These are phyloP conservation scores for Microcebus murinus DNA, from an alignment of 2,113 vertebrate genomes.

Conservation along the genomic window DNA sequence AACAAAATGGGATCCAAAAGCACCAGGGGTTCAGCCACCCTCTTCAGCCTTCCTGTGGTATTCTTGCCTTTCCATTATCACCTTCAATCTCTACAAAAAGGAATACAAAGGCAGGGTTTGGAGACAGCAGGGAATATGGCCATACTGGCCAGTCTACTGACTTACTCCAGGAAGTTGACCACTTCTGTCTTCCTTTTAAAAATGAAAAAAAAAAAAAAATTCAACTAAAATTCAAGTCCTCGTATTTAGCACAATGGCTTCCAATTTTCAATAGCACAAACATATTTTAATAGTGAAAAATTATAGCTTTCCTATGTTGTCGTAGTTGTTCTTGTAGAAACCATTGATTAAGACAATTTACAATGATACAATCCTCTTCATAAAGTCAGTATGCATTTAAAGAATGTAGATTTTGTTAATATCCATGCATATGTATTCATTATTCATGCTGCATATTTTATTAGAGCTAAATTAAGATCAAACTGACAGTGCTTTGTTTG, in stretches of 20 bases:
- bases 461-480: conserved; percentile 57
- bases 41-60: neutral
- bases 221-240: neutral
- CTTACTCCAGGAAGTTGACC: neutral
- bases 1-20: neutral
- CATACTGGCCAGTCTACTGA: neutral
- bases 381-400: conserved; percentile 38
- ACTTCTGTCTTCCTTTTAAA: neutral
- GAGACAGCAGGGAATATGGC: neutral
- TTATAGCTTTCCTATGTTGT: neutral
- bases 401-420: conserved; percentile 56
- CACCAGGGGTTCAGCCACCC: neutral
- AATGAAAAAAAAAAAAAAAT: neutral
- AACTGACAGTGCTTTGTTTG: neutral
- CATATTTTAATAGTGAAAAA: conserved; percentile 9
- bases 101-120: neutral
- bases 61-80: accelerated
- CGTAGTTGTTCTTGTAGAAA: conserved; percentile 5
- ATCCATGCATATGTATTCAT: conserved; percentile 56
- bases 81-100: neutral
- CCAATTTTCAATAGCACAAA: neutral
- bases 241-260: neutral
- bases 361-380: neutral
- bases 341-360: conserved; percentile 34
- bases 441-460: conserved; percentile 45